Evolutionary conservation across 2,888 invertebrate species (phyloP), one percentile per base, ranked within the genome.

Genomic region (Asteroscopus sphinx): DNA sequence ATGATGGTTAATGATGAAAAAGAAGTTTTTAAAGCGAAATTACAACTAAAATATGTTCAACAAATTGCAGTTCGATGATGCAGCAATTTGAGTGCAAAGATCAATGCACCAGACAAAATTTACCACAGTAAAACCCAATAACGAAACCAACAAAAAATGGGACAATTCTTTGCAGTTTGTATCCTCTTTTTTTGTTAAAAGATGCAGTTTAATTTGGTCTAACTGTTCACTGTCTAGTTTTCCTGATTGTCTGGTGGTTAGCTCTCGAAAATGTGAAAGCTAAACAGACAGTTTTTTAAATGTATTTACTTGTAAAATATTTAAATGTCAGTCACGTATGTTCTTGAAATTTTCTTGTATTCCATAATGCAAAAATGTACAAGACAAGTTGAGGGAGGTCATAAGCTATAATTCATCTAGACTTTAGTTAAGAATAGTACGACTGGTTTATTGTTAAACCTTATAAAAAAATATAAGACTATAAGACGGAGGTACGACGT

Each of bases 31-130:
- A 6, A 21, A 6, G 4, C 21, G 5, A 5, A n/a, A 16, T 11
- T 11, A 9, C 2, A 16, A 4, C 4, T 3, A 17, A 28, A 11
- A 11, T 9, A 9, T 28, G 17, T 28, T 37, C 13, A 35, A 12
- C 28, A 21, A 47, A 8, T 17, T 2, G 5, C 0, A 17, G 11
- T 32, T 15, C 12, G 1, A 32, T 33, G 1, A 28, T 49, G 28
- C 21, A 42, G 8, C 2, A 37, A 17, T 68, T 48, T 35, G 13
- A 35, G 9, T 21, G 12, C 17, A 46, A 45, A 71, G 71, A 58
- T 65, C 71, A 69, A 69, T 73, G 70, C 51, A 65, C 74, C 60
- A 71, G 65, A 73, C 70, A 13, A 44, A 21, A 32, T 36, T 36
- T 26, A n/a, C 26, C 16, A 0, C 45, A 49, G 15, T 9, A 28